phyloP scores from a whole-genome alignment of 2,888 invertebrate genomes.

The Acrobasis suavella region DNA sequence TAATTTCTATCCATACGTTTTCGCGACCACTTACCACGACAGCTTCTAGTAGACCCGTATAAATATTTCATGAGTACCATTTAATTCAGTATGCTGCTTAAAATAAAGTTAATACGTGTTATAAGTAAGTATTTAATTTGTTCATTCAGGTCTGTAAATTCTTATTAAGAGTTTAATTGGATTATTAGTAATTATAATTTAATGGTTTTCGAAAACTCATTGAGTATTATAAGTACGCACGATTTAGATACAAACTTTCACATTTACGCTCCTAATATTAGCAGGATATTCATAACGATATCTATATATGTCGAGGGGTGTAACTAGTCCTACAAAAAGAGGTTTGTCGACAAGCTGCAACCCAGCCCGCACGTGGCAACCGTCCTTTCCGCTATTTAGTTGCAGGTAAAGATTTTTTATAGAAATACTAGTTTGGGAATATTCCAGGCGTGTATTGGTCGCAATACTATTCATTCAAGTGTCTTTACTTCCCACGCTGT shows the following conservation, averaged over 20 bases:
- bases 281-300: constrained; percentile 15
- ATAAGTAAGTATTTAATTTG: no score
- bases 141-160: no score
- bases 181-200: no score
- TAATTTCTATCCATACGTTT: no score
- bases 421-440: constrained; percentile 62
- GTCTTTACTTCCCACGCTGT: constrained; percentile 48
- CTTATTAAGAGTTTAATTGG: no score
- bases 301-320: constrained; percentile 15
- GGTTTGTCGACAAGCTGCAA: constrained; percentile 56
- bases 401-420: constrained; percentile 78
- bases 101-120: no score
- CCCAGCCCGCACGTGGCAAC: constrained; percentile 73
- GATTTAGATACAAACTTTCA: neutral
- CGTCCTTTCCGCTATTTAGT: constrained; percentile 73
- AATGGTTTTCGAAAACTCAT: no score
- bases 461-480: constrained; percentile 48
- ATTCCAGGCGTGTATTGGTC: constrained; percentile 57
- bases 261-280: neutral
- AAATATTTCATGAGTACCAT: no score
- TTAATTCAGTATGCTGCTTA: no score
- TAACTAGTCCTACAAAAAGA: constrained; percentile 18
- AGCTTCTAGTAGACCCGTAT: no score
- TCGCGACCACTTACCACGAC: no score
- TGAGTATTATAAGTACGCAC: no score